These are phyloP conservation scores for Galagoides demidoff DNA, from an alignment of 2,797 vertebrate species.

Conservation along the genomic window DNA sequence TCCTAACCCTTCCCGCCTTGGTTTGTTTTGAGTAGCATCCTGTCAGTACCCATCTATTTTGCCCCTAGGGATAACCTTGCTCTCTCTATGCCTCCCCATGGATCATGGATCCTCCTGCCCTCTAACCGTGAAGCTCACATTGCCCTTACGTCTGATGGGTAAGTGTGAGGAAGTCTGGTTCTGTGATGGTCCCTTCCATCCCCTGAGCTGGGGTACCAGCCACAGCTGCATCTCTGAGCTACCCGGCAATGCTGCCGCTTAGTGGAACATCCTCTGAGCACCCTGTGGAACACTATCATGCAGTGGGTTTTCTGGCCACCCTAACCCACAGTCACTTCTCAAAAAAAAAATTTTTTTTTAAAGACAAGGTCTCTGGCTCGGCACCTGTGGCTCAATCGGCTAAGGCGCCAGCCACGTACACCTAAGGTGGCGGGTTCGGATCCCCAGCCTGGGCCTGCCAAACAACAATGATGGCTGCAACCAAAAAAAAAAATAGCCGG, in stretches of 20 bases:
- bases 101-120: neutral
- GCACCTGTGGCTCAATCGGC: too few relatives aligned
- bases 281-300: neutral
- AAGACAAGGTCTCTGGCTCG: too few relatives aligned
- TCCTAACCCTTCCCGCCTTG: neutral
- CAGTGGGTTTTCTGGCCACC: neutral
- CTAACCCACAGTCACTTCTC: neutral
- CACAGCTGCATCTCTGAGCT: neutral
- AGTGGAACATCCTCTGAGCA: neutral
- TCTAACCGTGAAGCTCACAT: neutral
- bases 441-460: too few relatives aligned
- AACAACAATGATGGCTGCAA: too few relatives aligned
- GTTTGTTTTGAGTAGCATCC: neutral
- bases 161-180: neutral
- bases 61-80: neutral
- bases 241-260: neutral
- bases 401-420: too few relatives aligned
- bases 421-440: too few relatives aligned
- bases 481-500: too few relatives aligned
- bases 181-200: neutral
- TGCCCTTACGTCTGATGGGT: neutral
- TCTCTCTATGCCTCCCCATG: neutral
- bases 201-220: fast-evolving
- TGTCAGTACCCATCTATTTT: neutral
- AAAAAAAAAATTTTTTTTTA: neutral